Base-by-base conservation (phyloP, 2,888 invertebrate genomes). In the Dione vanillae region DNA sequence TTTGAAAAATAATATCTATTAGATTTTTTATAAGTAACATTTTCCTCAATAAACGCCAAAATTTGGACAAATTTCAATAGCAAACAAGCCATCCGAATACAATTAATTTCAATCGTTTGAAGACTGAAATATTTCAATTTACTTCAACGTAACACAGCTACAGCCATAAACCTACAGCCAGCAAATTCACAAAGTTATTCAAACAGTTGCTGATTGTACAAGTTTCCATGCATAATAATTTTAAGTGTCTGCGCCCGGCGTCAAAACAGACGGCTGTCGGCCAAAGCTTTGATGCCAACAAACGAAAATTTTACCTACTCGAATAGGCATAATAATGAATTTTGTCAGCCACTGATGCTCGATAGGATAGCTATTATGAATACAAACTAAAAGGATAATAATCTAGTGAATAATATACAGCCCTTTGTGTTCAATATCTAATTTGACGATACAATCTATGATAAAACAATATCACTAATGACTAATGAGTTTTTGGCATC, bases 271-370 rank as follows among this genome's bases (percentile, higher is more conserved):
- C 68, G 69, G 47, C 59, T 62, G 66, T 47, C 74, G 72, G 69
- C 65, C 59, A 67, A 65, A 70, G 67, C 72, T 70, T 74, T 74
- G 74, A 74, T 71, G 69, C 69, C 58, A 45, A 58, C 66, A 61
- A 66, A 69, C 58, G 56, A 45, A 66, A 56, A 41, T 67, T 66
- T 70, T 65, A 73, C 66, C 62, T 69, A 71, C 45, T 20, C 12
- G 40, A 11, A 35, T 67, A 67, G 27, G 59, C 54, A 65, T 47
- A 52, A 49, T 68, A 47, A 59, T 45, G 51, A 43, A 58, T 65
- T 51, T 49, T 65, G 40, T 37, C n/a, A 40, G 19, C 64, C 64
- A 19, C 14, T 51, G 40, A 40, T 65, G 49, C 64, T 49, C 64
- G 40, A 47, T 47, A 65, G 51, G 40, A 47, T 47, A 65, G 51